These are phyloP conservation scores for Lagodon rhomboides DNA, from an alignment of 2,797 vertebrate genomes.

Conservation along the genomic window DNA sequence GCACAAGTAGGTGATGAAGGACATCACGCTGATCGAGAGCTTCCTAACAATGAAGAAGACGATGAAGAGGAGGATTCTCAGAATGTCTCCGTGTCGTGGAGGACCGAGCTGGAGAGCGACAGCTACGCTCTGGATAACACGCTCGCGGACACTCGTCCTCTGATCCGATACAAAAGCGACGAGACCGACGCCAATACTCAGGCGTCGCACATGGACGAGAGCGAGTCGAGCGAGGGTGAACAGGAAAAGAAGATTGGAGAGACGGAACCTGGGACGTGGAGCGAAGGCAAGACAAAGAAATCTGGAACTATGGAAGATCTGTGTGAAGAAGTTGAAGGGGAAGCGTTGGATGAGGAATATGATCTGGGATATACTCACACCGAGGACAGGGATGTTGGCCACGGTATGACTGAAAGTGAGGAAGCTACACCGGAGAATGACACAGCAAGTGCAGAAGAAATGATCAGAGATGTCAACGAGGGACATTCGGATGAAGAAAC, in stretches of 20 bases:
- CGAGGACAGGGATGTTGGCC: constrained; percentile 28
- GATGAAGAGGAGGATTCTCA: constrained; percentile 80
- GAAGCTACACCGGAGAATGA: not conserved
- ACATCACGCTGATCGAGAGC: not conserved
- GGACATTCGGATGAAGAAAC: constrained; percentile 50
- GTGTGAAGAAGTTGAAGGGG: constrained; percentile 81
- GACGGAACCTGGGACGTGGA: constrained; percentile 61
- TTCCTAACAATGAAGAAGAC: constrained; percentile 52
- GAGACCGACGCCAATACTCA: constrained; percentile 80
- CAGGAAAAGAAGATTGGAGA: constrained; percentile 70
- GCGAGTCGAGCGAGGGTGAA: constrained; percentile 81
- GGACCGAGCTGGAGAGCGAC: constrained; percentile 80
- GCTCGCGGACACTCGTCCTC: constrained; percentile 84
- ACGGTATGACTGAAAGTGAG: constrained; percentile 9
- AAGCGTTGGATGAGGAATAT: constrained; percentile 67
- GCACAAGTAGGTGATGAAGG: constrained; percentile 13
- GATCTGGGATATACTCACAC: constrained; percentile 51
- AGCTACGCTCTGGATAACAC: constrained; percentile 88
- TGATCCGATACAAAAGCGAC: constrained; percentile 86
- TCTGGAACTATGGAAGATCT: constrained; percentile 87
- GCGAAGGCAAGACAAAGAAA: constrained; percentile 71
- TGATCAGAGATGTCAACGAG: constrained; percentile 4
- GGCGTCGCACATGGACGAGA: constrained; percentile 72
- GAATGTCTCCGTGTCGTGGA: constrained; percentile 83
- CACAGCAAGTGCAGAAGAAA: constrained; percentile 27